These are phyloP conservation scores for Heterotilapia buettikoferi DNA, from an alignment of 2,113 vertebrate species.

Conservation along the genomic window DNA sequence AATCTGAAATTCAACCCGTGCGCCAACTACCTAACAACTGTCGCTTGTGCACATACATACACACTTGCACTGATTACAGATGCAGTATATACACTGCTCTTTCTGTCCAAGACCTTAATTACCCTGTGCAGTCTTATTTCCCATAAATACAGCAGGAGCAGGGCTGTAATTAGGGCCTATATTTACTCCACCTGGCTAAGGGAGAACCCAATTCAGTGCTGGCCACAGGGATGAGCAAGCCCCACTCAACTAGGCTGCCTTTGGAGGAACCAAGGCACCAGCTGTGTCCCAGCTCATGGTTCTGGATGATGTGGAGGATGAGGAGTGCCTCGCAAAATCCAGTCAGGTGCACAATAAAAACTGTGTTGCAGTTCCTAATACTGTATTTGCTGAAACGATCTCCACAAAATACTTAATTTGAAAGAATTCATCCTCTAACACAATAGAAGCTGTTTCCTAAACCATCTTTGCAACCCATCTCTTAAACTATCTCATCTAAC, in stretches of 20 bases:
- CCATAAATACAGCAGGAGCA: slow-evolving; percentile 56
- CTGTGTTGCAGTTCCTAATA: neutral
- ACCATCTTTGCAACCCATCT: neutral
- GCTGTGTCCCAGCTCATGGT: neutral
- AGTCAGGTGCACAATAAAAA: neutral
- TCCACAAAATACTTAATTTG: neutral
- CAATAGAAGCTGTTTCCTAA: neutral
- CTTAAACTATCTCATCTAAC: neutral
- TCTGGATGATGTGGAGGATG: neutral
- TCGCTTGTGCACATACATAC: neutral
- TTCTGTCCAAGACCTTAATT: slow-evolving; percentile 62
- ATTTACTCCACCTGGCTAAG: slow-evolving; percentile 68
- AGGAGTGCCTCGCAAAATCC: neutral
- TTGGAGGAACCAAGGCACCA: slow-evolving; percentile 18
- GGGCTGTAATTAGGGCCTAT: slow-evolving; percentile 62
- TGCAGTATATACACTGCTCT: slow-evolving; percentile 32
- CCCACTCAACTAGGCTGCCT: neutral
- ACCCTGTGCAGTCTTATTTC: slow-evolving; percentile 53
- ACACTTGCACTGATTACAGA: slow-evolving; percentile 62
- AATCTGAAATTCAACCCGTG: neutral
- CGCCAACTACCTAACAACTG: slow-evolving; percentile 48
- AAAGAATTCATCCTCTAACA: neutral
- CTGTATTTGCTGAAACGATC: neutral
- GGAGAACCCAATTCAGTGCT: slow-evolving; percentile 4
- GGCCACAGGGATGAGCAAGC: slow-evolving; percentile 47